These are phyloP conservation scores for Zygogramma bicolorata DNA, from an alignment of 2,888 invertebrate species.

Conservation along the genomic window DNA sequence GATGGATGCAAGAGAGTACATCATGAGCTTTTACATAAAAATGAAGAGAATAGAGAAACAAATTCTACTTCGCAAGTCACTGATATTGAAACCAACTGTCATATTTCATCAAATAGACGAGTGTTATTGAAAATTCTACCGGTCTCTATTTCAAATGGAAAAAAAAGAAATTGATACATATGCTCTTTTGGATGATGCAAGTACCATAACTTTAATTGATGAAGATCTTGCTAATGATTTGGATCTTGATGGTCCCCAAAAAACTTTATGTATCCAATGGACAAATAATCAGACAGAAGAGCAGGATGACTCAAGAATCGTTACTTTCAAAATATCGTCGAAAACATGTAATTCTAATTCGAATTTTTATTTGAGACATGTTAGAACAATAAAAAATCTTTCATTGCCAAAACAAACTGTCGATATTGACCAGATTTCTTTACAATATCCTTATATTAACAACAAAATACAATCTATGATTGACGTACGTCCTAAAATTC, in stretches of 20 bases:
- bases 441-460: not conserved
- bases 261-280: not conserved
- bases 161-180: no score
- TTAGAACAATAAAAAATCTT: not conserved
- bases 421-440: not conserved
- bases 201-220: no score
- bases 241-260: not conserved
- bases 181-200: no score
- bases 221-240: not conserved
- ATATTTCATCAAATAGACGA: no score
- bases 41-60: no score
- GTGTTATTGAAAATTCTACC: no score
- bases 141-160: no score
- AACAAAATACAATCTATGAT: not conserved
- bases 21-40: no score
- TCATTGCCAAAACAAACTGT: constrained; percentile 10
- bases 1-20: no score
- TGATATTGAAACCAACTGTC: no score
- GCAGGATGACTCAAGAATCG: not conserved
- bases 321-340: no score
- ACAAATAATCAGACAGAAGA: constrained; percentile 4
- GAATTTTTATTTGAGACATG: not conserved
- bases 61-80: no score
- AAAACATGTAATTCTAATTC: not conserved
- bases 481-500: not conserved